Evolutionary conservation across 1,140 invertebrate genomes (phyloP), one percentile per base, ranked within the genome.

Genomic region (Pseudoatta argentina): DNA sequence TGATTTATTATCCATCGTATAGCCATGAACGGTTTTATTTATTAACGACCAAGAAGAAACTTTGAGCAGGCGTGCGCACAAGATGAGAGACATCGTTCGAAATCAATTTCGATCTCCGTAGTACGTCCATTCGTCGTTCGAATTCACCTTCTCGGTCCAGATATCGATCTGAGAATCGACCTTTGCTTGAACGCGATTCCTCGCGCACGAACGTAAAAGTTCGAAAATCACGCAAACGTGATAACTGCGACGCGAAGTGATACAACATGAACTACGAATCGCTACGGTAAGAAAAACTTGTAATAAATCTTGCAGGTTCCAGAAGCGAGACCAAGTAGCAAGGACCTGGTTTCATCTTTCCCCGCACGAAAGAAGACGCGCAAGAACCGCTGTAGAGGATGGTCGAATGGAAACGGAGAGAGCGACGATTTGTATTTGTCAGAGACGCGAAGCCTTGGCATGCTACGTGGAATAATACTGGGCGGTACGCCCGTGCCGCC

Each of bases 381-480:
- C 69, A 77, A 87, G 81, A 90, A 87, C 86, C 61, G 63, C 44
- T 89, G 61, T 66, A 64, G 75, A 57, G 24, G 44, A 71, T 64
- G 27, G 61, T 51, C 64, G 71, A 69, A 71, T 34, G 30, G 81
- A 53, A 76, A 57, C 48, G 53, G 55, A 76, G 85, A 61, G 59
- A 88, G 86, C 73, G 86, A 91, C 91, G 86, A 92, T 92, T 92
- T 92, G 89, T 92, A 92, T 91, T 91, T 91, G 91, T 92, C 91
- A 91, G 85, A 89, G 75, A 83, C 85, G 79, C 61, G 48, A 61
- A 75, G 66, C 66, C 59, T 61, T 44, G 64, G 64, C 27, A 57
- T 72, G 64, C 82, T 77, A 44, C 71, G 34, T 83, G n/a, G 66
- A 86, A 91, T 87, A 87, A 87, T 91, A 87, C 59, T 14, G 48